These are phyloP conservation scores for Leucoraja ocellata DNA, from an alignment of 2,797 vertebrate species.

Conservation along the genomic window DNA sequence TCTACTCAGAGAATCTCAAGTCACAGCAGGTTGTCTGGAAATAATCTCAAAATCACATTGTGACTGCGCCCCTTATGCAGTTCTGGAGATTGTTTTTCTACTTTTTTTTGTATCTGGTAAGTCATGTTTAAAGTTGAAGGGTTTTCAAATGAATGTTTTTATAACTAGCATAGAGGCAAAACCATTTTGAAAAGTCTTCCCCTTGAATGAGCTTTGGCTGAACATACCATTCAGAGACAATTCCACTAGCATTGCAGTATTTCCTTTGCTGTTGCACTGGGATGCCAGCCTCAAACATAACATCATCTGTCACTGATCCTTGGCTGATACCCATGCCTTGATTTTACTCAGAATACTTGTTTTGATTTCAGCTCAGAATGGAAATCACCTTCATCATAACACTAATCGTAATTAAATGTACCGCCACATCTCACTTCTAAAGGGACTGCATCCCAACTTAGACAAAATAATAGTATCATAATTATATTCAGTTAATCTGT, in stretches of 20 bases:
- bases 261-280: not conserved
- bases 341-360: not conserved
- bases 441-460: too few species aligned
- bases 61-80: not conserved
- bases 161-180: not conserved
- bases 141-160: not conserved
- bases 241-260: not conserved
- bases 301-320: not conserved
- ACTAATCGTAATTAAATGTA: not conserved
- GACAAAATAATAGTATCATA: too few species aligned
- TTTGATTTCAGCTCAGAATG: not conserved
- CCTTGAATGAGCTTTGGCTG: not conserved
- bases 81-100: not conserved
- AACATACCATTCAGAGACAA: not conserved
- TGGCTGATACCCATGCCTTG: not conserved
- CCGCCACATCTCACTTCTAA: not conserved
- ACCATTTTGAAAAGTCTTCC: not conserved
- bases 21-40: not conserved
- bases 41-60: conserved; percentile 3
- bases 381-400: not conserved
- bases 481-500: not conserved
- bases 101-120: not conserved
- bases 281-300: not conserved
- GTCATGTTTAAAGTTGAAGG: not conserved
- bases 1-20: not conserved